These are phyloP conservation scores for Orthonevra nobilis DNA, from an alignment of 2,888 invertebrate species.

Conservation along the genomic window DNA sequence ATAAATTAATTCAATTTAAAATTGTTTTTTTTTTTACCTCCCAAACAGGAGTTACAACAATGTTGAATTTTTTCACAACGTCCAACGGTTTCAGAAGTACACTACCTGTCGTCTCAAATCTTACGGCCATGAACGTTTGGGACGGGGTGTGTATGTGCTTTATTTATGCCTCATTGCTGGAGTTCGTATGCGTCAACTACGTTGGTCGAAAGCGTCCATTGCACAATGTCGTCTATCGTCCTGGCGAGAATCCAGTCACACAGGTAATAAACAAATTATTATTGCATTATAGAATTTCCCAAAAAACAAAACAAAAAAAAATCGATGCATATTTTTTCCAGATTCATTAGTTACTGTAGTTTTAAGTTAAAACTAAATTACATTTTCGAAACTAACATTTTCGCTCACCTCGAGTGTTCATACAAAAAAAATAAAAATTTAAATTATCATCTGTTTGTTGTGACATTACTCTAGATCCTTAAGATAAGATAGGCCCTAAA, in stretches of 20 bases:
- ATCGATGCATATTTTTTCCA: slow-evolving; percentile 41
- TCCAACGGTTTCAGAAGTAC: slow-evolving; percentile 95
- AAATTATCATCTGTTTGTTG: slow-evolving; percentile 62
- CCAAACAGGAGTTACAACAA: slow-evolving; percentile 93
- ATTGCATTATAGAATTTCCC: not conserved
- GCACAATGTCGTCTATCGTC: slow-evolving; percentile 93
- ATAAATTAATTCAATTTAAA: too few species aligned
- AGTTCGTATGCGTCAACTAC: slow-evolving; percentile 97
- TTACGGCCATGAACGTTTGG: slow-evolving; percentile 98
- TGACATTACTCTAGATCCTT: slow-evolving; percentile 34
- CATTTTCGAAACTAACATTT: slow-evolving; percentile 50
- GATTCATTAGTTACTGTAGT: slow-evolving; percentile 51
- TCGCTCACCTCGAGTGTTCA: slow-evolving; percentile 48
- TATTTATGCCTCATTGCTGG: slow-evolving; percentile 95
- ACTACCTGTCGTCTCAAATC: slow-evolving; percentile 94
- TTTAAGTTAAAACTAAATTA: slow-evolving; percentile 20
- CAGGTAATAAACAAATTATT: slow-evolving; percentile 83
- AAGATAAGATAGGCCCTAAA: slow-evolving; percentile 19
- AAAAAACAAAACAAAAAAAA: slow-evolving; percentile 34
- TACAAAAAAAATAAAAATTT: slow-evolving; percentile 24
- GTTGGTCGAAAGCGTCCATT: slow-evolving; percentile 94
- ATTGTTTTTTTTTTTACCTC: not conserved
- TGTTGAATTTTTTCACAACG: slow-evolving; percentile 99
- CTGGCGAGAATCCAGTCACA: slow-evolving; percentile 94
- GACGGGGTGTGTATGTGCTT: slow-evolving; percentile 98